Percentiles rank a stretch among this genome's conserved stretches.
Conservation (phyloP, 1,140 invertebrate genomes). For the Trachymyrmex cornetzi region DNA sequence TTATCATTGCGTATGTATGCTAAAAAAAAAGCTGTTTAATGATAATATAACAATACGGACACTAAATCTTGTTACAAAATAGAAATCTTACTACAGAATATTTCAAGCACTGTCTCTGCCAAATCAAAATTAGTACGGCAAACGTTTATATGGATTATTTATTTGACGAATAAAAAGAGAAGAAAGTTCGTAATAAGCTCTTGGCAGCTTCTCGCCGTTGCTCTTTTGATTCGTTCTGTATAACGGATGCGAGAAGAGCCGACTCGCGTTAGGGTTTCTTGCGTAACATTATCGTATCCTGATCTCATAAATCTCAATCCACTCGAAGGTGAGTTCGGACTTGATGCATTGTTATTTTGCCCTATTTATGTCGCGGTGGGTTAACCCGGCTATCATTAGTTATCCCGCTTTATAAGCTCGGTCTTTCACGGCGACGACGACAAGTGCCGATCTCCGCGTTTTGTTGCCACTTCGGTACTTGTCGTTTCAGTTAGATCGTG, state of each 20-base stretch:
- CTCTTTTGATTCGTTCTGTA: slow-evolving; percentile 17
- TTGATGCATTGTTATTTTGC: slow-evolving; percentile 55
- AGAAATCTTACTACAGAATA: background rate
- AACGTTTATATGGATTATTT: background rate
- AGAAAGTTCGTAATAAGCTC: background rate
- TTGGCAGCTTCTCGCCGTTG: background rate
- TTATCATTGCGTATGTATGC: too few species aligned
- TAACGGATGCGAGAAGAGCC: slow-evolving; percentile 9
- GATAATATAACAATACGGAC: too few species aligned
- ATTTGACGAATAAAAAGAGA: background rate
- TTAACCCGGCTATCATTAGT: slow-evolving; percentile 42
- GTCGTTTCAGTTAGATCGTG: background rate
- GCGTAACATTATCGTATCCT: slow-evolving; percentile 43
- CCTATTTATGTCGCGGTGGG: slow-evolving; percentile 48
- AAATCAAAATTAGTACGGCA: background rate
- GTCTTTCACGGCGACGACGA: slow-evolving; percentile 9
- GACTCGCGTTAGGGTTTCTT: slow-evolving; percentile 26
- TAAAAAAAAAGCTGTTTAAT: too few species aligned
- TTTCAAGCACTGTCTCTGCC: background rate
- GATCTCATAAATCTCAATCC: slow-evolving; percentile 62
- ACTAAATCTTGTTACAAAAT: too few species aligned
- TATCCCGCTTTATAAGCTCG: slow-evolving; percentile 35
- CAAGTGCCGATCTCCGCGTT: slow-evolving; percentile 39
- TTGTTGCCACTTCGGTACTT: background rate
- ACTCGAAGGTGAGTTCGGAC: slow-evolving; percentile 46